A percentile compares a stretch with the other conserved stretches of the same genome.
Conservation (phyloP, 2,888 invertebrate species). For the Ormyrus nitidulus region DNA sequence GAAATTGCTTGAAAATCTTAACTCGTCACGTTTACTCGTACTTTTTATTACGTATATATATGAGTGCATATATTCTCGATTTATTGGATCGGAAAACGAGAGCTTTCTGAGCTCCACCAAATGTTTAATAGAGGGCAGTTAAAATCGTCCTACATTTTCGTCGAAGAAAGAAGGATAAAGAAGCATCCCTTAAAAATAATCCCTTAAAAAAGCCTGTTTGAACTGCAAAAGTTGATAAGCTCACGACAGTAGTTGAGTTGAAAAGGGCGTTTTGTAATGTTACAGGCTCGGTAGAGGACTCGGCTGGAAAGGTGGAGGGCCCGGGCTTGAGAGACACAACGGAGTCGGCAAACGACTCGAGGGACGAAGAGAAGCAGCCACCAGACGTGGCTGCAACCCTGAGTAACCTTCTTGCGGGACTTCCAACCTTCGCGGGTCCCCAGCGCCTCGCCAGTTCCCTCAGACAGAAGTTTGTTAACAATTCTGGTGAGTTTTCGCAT, state of each 20-base stretch:
- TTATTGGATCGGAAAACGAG: conserved; percentile 25
- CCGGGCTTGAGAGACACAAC: conserved; percentile 71
- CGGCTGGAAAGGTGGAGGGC: conserved; percentile 75
- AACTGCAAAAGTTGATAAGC: too few relatives aligned
- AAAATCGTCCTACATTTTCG: conserved; percentile 21
- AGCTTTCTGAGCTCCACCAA: conserved; percentile 9
- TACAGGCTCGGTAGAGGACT: conserved; percentile 71
- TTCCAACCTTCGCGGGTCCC: conserved; percentile 73
- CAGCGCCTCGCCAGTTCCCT: conserved; percentile 74
- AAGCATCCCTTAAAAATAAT: too few relatives aligned
- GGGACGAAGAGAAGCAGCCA: conserved; percentile 66
- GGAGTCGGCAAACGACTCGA: conserved; percentile 74
- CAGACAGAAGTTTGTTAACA: conserved; percentile 71
- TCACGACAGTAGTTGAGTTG: too few relatives aligned
- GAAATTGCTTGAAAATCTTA: too few relatives aligned
- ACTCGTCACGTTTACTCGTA: too few relatives aligned
- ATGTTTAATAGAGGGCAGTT: conserved; percentile 41
- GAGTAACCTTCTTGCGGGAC: conserved; percentile 72
- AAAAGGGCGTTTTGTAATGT: neutral
- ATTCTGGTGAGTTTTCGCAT: conserved; percentile 70
- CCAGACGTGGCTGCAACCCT: conserved; percentile 71
- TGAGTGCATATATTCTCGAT: neutral
- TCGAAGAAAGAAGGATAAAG: neutral
- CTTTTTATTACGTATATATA: too few relatives aligned
- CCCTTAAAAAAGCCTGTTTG: too few relatives aligned